Percentiles rank a stretch among this genome's conserved stretches.
These are phyloP conservation scores for Lepilemur septentrionalis DNA, from an alignment of 2,797 vertebrate genomes.

Conservation along the genomic window DNA sequence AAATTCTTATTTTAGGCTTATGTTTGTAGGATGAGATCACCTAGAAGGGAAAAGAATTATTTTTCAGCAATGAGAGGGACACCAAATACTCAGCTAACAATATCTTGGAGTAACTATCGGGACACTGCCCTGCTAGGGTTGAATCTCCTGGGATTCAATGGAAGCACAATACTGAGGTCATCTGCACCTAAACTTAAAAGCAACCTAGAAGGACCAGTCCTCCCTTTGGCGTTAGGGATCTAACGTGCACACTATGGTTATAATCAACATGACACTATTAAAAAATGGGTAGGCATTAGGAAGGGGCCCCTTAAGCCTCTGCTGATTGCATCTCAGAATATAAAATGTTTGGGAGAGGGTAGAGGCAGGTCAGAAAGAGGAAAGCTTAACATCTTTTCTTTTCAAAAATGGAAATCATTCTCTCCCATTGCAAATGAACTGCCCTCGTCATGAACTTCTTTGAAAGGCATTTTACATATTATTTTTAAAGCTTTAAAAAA, in stretches of 20 bases:
- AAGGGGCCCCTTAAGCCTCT: background rate
- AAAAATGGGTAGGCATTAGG: background rate
- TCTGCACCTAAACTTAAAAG: background rate
- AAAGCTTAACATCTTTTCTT: background rate
- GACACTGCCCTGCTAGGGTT: background rate
- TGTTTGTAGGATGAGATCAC: slow-evolving; percentile 18
- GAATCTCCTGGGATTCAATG: background rate
- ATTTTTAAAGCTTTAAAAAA: background rate
- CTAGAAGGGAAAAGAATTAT: background rate
- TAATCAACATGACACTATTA: background rate
- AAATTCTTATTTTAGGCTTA: background rate
- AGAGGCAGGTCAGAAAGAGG: background rate
- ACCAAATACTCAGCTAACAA: background rate
- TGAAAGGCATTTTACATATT: slow-evolving; percentile 20
- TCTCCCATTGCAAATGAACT: background rate
- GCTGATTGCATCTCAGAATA: background rate
- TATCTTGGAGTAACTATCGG: background rate
- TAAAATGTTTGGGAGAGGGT: background rate
- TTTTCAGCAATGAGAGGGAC: background rate
- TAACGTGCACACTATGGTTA: background rate
- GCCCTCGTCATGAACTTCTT: background rate
- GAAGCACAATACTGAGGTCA: background rate
- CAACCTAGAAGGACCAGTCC: background rate
- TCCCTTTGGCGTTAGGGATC: background rate
- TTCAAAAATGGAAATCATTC: background rate